Percentiles rank a stretch among this genome's conserved stretches.
Evolutionary conservation across 1,140 invertebrate species (phyloP).

Genomic region (Oedothorax gibbosus): DNA sequence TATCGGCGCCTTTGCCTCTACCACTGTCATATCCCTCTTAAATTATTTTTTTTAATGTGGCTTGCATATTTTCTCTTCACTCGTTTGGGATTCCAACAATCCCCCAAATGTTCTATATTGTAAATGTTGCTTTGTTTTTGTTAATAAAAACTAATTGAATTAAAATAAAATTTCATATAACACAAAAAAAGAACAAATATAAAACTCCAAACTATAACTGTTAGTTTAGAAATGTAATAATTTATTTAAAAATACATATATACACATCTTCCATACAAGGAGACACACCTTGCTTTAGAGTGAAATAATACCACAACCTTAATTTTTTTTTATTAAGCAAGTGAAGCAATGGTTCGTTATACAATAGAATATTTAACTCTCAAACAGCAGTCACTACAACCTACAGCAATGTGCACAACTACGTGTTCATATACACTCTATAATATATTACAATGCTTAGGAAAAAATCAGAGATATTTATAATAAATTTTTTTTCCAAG

Average conservation of each 20-base stretch:
- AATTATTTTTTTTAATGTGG: too few relatives aligned
- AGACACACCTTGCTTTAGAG: constrained; percentile 11
- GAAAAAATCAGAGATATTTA: constrained; percentile 32
- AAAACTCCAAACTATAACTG: neutral
- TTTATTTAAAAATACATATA: constrained; percentile 59
- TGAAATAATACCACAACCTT: constrained; percentile 43
- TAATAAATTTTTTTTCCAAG: constrained; percentile 21
- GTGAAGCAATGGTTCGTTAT: constrained; percentile 4
- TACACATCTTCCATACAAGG: constrained; percentile 47
- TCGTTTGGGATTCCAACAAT: too few relatives aligned
- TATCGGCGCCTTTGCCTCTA: too few relatives aligned
- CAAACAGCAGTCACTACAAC: constrained; percentile 3
- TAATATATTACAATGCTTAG: constrained; percentile 24
- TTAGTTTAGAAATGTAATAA: constrained; percentile 54
- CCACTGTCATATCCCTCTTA: too few relatives aligned
- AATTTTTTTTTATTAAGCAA: constrained; percentile 24
- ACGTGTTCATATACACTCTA: constrained; percentile 13
- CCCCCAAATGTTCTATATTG: too few relatives aligned
- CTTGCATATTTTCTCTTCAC: too few relatives aligned
- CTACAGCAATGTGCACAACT: constrained; percentile 18
- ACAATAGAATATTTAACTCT: constrained; percentile 14
- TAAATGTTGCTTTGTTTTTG: neutral
- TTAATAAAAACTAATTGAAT: neutral
- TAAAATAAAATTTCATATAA: neutral
- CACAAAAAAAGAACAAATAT: neutral